Evolutionary conservation across 2,888 invertebrate genomes (phyloP).

Genomic region (Rotaria magnacalcarata): DNA sequence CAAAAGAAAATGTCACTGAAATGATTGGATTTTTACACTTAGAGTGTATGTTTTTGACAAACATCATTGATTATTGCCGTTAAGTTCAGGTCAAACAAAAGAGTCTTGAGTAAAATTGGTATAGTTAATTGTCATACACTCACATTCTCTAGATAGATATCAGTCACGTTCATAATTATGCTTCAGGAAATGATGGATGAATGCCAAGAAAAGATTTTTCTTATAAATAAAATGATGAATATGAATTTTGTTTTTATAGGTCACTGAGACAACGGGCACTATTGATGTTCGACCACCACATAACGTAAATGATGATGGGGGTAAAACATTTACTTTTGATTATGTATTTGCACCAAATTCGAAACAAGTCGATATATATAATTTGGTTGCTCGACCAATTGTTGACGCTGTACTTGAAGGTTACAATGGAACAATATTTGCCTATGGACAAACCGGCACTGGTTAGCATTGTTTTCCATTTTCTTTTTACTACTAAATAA

Average conservation of each 20-base stretch:
- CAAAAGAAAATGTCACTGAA: too few relatives aligned
- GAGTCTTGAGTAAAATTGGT: too few relatives aligned
- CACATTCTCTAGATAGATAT: too few relatives aligned
- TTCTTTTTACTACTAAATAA: background rate
- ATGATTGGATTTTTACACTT: too few relatives aligned
- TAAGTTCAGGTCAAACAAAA: too few relatives aligned
- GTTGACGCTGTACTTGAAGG: constrained; percentile 91
- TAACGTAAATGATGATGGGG: constrained; percentile 68
- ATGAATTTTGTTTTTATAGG: constrained; percentile 50
- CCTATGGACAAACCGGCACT: constrained; percentile 74
- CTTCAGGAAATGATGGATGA: too few relatives aligned
- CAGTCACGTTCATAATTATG: too few relatives aligned
- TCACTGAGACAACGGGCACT: constrained; percentile 67
- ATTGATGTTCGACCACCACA: constrained; percentile 74
- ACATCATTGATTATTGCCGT: too few relatives aligned
- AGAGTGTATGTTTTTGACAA: too few relatives aligned
- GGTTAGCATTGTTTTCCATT: constrained; percentile 56
- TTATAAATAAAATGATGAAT: too few relatives aligned
- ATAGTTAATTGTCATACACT: too few relatives aligned
- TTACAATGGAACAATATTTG: constrained; percentile 76
- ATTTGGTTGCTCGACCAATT: constrained; percentile 88
- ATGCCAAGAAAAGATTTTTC: too few relatives aligned
- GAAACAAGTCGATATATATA: constrained; percentile 84
- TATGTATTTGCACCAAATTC: constrained; percentile 81
- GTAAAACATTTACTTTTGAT: constrained; percentile 87